A percentile compares a stretch with the other conserved stretches of the same genome.
phyloP scores from a whole-genome alignment of 92 coral and sea anemone genomes.

The Phenganax subtilis region DNA sequence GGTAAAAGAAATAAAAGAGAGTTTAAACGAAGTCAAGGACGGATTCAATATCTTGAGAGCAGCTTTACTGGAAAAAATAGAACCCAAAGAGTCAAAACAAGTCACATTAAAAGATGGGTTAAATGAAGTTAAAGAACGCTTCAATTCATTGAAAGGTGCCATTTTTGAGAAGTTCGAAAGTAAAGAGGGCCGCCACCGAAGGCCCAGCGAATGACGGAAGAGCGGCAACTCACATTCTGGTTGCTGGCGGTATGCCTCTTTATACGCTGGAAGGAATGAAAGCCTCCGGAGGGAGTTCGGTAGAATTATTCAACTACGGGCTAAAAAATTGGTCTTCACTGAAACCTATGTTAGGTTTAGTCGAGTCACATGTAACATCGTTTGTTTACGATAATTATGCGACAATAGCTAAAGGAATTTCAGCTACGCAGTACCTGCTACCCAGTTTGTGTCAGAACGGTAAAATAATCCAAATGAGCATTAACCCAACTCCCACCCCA shows the following conservation, averaged over 20 bases:
- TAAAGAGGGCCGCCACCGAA: too few species aligned
- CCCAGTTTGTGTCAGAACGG: too few species aligned
- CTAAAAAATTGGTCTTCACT: not conserved
- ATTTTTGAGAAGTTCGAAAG: too few species aligned
- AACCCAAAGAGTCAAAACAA: not conserved
- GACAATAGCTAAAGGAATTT: not conserved
- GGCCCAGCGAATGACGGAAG: not conserved
- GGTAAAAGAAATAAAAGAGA: too few species aligned
- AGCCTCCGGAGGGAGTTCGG: too few species aligned
- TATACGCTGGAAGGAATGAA: too few species aligned
- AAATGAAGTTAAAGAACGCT: not conserved
- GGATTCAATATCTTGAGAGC: too few species aligned
- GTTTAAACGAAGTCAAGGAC: too few species aligned
- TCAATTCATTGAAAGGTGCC: too few species aligned
- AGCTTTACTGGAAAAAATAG: too few species aligned
- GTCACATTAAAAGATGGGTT: not conserved
- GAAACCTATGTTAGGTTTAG: too few species aligned
- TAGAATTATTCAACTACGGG: not conserved
- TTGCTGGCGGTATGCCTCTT: not conserved
- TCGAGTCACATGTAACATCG: not conserved
- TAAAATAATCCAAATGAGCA: not conserved
- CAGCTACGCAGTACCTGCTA: not conserved
- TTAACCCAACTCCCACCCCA: not conserved
- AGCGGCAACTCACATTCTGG: not conserved
- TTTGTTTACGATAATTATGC: not conserved